Evolutionary conservation across 2,888 invertebrate species (phyloP), one percentile per base, ranked within the genome.

Genomic region (Andricus quercusramuli): DNA sequence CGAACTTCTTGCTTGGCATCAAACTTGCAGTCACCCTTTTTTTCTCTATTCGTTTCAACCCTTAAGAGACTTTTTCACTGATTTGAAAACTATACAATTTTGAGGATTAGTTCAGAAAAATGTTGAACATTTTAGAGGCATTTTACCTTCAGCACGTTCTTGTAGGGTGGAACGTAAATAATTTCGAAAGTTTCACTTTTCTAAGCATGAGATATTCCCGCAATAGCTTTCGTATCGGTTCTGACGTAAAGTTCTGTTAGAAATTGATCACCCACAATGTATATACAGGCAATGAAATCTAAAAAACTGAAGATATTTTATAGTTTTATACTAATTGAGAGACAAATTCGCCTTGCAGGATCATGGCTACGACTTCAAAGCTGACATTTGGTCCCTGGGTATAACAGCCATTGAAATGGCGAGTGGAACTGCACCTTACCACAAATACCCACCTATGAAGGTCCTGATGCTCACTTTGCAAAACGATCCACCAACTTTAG

Each of bases 371-470:
- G 99, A 99, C 93, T 99, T 98, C 93, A 99, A 99, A 94, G 99
- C 99, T 3, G 97, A 97, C 90, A 97, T 97, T 87, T 97, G 98
- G 98, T 96, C 97, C 88, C 96, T 99, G 90, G 98, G 98, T 37
- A 99, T 99, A 85, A 99, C 99, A 1, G 99, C 99, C 0, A 99
- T 99, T 87, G 99, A 99, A 94, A 96, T 99, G 96, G 99, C 99
- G 0, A 98, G 98, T 2, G 98, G 98, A 20, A 99, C 99, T 0
- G 99, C 99, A 0, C 99, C 99, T 0, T 99, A 99, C 92, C 99
- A 99, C 92, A 99, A 98, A 93, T 99, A 98, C 92, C 99, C 99
- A 51, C 99, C 99, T 1, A 99, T 99, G 99, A 99, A 99, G 94
- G 98, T 99, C 78, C 94, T 99, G 80, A 99, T 99, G 99, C 93